These are phyloP conservation scores for Nasonovia ribisnigri DNA, from an alignment of 2,888 invertebrate genomes.

Conservation along the genomic window DNA sequence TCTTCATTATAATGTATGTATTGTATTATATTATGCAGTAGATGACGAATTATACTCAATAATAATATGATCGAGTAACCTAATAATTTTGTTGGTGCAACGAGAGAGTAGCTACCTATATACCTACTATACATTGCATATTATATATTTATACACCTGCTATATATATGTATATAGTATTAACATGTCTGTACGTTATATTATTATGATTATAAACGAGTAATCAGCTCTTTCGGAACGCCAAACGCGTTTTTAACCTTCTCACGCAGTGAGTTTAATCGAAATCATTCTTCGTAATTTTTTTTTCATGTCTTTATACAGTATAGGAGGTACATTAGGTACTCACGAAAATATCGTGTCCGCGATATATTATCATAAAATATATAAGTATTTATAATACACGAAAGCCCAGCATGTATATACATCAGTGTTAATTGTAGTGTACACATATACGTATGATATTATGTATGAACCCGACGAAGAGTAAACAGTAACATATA, in stretches of 20 bases:
- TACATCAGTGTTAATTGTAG: not conserved
- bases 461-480: not conserved
- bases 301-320: not conserved
- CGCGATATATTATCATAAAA: not conserved
- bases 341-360: not conserved
- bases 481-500: not conserved
- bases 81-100: not conserved
- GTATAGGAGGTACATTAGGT: not conserved
- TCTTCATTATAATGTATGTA: not conserved
- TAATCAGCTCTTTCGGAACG: slow-evolving; percentile 5
- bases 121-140: not conserved
- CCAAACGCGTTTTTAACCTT: not conserved
- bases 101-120: not conserved
- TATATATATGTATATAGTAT: not conserved
- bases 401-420: not conserved
- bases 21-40: not conserved
- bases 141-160: not conserved
- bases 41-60: not conserved
- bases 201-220: not conserved
- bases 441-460: not conserved
- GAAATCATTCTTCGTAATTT: not conserved
- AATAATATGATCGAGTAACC: not conserved
- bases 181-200: not conserved
- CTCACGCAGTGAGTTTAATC: not conserved
- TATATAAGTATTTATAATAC: not conserved